A percentile compares a stretch with the other conserved stretches of the same genome.
phyloP scores from a whole-genome alignment of 2,797 vertebrate genomes.

The Chrysolophus pictus region DNA sequence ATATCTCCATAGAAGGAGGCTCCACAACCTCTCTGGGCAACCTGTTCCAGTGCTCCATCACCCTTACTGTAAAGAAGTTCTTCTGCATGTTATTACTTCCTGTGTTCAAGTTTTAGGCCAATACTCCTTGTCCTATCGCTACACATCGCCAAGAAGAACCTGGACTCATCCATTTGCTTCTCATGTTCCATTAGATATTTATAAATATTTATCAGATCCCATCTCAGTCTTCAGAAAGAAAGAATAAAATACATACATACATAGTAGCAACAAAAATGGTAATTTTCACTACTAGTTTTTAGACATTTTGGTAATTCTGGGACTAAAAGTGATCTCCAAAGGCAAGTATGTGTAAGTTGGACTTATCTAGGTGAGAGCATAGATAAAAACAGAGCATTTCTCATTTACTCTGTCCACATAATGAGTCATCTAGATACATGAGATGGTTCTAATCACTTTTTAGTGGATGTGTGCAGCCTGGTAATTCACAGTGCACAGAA shows the following conservation, averaged over 20 bases:
- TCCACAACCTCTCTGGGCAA: too few species aligned
- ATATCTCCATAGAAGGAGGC: too few species aligned
- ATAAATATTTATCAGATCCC: too few species aligned
- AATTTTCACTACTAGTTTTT: not conserved
- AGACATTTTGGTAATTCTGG: not conserved
- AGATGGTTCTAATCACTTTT: not conserved
- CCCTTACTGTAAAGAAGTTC: too few species aligned
- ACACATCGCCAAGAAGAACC: too few species aligned
- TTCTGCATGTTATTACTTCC: too few species aligned
- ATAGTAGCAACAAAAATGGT: not conserved
- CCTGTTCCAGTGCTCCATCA: too few species aligned
- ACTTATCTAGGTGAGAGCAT: not conserved
- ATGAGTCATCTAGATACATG: not conserved
- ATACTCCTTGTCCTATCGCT: too few species aligned
- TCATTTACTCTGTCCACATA: accelerated
- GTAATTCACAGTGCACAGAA: not conserved
- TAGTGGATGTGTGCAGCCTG: not conserved
- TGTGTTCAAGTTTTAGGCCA: too few species aligned
- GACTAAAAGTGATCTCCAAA: not conserved
- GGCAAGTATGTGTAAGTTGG: not conserved
- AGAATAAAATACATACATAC: not conserved
- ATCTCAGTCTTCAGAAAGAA: not conserved
- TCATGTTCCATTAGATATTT: too few species aligned
- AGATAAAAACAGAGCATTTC: not conserved
- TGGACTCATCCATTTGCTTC: too few species aligned